A percentile compares a stretch with the other conserved stretches of the same genome.
Evolutionary conservation across 2,797 vertebrate genomes (phyloP).

Genomic region (Pantherophis alleghaniensis): DNA sequence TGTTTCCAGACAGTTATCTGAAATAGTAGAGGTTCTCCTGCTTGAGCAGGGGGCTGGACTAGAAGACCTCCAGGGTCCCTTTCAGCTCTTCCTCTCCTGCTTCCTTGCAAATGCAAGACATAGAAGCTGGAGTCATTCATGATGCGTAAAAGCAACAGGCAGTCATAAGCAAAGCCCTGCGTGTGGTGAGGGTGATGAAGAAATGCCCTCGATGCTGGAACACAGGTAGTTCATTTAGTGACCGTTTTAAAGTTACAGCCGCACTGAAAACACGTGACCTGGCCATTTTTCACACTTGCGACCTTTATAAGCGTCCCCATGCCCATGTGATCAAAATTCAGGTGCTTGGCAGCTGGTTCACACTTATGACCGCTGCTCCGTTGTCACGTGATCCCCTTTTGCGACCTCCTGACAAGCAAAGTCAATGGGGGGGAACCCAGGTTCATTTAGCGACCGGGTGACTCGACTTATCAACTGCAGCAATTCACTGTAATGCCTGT

Average conservation of each 20-base stretch:
- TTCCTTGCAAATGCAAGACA: not conserved
- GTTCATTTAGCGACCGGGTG: not conserved
- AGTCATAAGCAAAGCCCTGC: not conserved
- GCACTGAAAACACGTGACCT: too few relatives aligned
- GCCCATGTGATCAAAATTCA: not conserved
- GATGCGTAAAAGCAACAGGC: not conserved
- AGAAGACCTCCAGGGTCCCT: too few relatives aligned
- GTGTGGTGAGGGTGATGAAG: not conserved
- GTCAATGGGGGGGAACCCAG: too few relatives aligned
- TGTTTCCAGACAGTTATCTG: too few relatives aligned
- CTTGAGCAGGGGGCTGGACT: too few relatives aligned
- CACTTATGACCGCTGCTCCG: not conserved
- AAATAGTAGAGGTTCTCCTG: too few relatives aligned
- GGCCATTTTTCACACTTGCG: not conserved
- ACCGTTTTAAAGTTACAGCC: too few relatives aligned
- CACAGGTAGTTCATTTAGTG: not conserved
- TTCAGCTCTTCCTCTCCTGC: not conserved
- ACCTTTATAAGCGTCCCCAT: not conserved
- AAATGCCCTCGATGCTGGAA: not conserved
- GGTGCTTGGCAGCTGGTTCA: too few relatives aligned
- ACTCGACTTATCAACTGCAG: too few relatives aligned
- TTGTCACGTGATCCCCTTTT: not conserved
- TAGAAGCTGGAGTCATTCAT: rapidly evolving
- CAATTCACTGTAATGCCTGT: too few relatives aligned
- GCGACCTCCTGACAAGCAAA: not conserved